These are phyloP conservation scores for Ephydatia muelleri DNA, from an alignment of 37 sponge, comb jelly and placozoan genomes.

Conservation along the genomic window DNA sequence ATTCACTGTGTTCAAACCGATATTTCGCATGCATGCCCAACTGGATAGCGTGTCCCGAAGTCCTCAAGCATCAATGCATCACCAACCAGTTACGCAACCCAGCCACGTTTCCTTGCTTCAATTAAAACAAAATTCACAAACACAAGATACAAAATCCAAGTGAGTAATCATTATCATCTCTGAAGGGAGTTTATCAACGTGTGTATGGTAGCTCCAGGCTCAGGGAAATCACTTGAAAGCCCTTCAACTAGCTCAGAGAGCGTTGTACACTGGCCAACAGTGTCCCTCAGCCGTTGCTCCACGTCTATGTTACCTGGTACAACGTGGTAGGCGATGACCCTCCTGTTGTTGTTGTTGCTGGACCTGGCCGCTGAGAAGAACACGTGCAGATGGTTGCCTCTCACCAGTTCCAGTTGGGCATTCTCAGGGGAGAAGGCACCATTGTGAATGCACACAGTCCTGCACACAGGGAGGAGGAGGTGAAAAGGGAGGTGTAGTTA, in stretches of 20 bases:
- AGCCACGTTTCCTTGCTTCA: not conserved
- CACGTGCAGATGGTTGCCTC: constrained; percentile 11
- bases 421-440: constrained; percentile 81
- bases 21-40: too few species aligned
- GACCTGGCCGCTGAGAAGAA: constrained; percentile 72
- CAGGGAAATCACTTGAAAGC: constrained; percentile 12
- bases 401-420: constrained; percentile 65
- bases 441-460: constrained; percentile 78
- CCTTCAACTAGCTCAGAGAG: constrained; percentile 23
- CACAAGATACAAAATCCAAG: not conserved
- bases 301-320: constrained; percentile 20
- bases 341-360: constrained; percentile 3
- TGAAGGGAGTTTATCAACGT: not conserved
- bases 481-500: not conserved
- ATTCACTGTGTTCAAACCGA: too few species aligned
- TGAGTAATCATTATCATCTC: not conserved
- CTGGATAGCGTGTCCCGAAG: too few species aligned
- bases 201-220: not conserved
- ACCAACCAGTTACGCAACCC: not conserved
- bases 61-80: too few species aligned
- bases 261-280: constrained; percentile 14
- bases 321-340: constrained; percentile 62
- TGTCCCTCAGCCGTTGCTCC: constrained; percentile 42
- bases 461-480: constrained; percentile 15
- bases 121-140: not conserved